A percentile compares a stretch with the other conserved stretches of the same genome.
phyloP scores from a whole-genome alignment of 2,888 invertebrate species.

The Chymomyza fuscimana region DNA sequence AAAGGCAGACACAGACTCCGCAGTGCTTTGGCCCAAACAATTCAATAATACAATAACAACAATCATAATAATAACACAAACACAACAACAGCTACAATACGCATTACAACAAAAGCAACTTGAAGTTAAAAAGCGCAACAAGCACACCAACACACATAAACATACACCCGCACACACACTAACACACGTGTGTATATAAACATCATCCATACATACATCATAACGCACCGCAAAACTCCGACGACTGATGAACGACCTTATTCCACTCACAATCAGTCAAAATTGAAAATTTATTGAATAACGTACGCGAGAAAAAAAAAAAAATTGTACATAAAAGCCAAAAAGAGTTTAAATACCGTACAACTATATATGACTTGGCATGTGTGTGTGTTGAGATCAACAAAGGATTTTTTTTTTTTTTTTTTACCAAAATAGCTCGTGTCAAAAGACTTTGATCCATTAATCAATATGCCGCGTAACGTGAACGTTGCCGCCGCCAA shows the following conservation, averaged over 20 bases:
- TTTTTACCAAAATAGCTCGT: slow-evolving; percentile 78
- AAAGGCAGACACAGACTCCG: slow-evolving; percentile 34
- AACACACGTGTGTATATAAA: slow-evolving; percentile 17
- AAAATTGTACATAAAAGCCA: slow-evolving; percentile 31
- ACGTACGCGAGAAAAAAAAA: slow-evolving; percentile 48
- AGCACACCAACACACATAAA: slow-evolving; percentile 22
- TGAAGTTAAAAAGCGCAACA: slow-evolving; percentile 60
- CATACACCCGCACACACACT: slow-evolving; percentile 2
- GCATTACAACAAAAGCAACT: slow-evolving; percentile 20
- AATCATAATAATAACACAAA: slow-evolving; percentile 73
- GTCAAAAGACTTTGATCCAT: slow-evolving; percentile 80
- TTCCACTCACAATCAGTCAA: slow-evolving; percentile 78
- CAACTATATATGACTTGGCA: slow-evolving; percentile 20
- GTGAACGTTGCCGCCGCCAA: slow-evolving; percentile 38
- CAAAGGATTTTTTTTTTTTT: slow-evolving; percentile 74
- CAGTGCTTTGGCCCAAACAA: slow-evolving; percentile 74
- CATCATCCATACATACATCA: slow-evolving; percentile 51
- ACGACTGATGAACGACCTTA: slow-evolving; percentile 69
- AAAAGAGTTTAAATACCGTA: slow-evolving; percentile 55
- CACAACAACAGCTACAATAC: slow-evolving; percentile 25
- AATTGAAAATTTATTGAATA: slow-evolving; percentile 80
- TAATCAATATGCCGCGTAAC: slow-evolving; percentile 77
- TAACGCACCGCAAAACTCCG: slow-evolving; percentile 65
- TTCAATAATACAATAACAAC: slow-evolving; percentile 75
- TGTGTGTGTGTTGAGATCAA: slow-evolving; percentile 73